A percentile compares a stretch with the other conserved stretches of the same genome.
phyloP scores from a whole-genome alignment of 2,113 vertebrate genomes.

The Cariama cristata region DNA sequence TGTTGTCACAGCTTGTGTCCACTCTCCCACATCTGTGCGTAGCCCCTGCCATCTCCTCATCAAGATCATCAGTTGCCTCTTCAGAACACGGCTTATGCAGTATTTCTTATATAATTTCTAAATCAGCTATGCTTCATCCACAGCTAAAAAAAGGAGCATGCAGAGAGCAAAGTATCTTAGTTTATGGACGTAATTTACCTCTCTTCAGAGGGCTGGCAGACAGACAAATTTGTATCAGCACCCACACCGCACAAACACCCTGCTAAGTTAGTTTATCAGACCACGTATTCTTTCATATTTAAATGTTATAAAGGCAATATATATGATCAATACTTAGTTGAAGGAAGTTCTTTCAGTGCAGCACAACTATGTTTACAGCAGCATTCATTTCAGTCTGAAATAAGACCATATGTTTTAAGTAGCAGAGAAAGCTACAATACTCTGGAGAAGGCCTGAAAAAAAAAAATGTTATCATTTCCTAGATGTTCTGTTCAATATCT shows the following conservation, averaged over 20 bases:
- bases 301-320: neutral
- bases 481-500: neutral
- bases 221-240: no score
- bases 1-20: neutral
- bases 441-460: neutral
- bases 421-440: neutral
- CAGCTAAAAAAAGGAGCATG: neutral
- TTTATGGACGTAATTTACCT: neutral
- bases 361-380: neutral
- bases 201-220: neutral
- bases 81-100: neutral
- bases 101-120: neutral
- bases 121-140: neutral
- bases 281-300: neutral
- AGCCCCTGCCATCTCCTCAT: neutral
- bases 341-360: neutral
- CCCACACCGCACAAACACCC: rapidly evolving
- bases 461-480: neutral
- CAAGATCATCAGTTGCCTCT: neutral
- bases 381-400: neutral
- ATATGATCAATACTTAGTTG: neutral
- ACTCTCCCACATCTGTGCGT: neutral
- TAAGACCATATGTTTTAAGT: neutral
- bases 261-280: neutral
- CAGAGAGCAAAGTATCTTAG: neutral